A percentile compares a stretch with the other conserved stretches of the same genome.
phyloP scores from a whole-genome alignment of 1,140 invertebrate species.

The Drosophila sproati region DNA sequence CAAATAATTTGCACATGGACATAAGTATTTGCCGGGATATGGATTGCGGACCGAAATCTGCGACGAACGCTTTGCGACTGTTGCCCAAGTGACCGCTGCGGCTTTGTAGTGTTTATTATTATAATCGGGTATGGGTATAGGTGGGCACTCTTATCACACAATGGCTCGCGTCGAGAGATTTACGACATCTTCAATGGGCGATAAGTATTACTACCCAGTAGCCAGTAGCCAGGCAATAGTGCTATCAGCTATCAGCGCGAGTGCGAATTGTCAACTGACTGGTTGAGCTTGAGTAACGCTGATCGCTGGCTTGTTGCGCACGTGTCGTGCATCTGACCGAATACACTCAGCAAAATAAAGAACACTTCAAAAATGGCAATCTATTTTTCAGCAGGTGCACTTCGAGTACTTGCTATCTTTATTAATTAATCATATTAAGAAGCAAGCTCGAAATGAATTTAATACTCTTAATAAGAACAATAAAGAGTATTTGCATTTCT shows the following conservation, averaged over 20 bases:
- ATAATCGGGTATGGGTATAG: neutral
- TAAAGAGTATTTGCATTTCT: no score
- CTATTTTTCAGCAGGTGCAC: no score
- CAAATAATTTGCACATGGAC: constrained; percentile 51
- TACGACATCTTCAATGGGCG: constrained; percentile 33
- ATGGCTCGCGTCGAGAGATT: constrained; percentile 19
- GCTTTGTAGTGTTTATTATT: neutral
- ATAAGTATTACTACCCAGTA: constrained; percentile 14
- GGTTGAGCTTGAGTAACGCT: neutral
- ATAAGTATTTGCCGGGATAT: constrained; percentile 7
- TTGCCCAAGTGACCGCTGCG: neutral
- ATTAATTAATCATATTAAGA: no score
- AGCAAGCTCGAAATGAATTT: no score
- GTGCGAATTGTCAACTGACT: constrained; percentile 27
- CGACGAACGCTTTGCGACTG: constrained; percentile 43
- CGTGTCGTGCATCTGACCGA: constrained; percentile 16
- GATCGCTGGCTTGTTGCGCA: constrained; percentile 19
- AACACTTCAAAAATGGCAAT: neutral
- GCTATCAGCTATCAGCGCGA: constrained; percentile 17
- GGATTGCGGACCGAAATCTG: constrained; percentile 23
- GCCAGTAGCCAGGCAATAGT: neutral
- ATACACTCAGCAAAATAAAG: neutral
- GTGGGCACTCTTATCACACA: constrained; percentile 33
- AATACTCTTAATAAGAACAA: no score
- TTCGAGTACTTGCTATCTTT: no score